phyloP scores from a whole-genome alignment of 2,113 vertebrate genomes.

The Cyphomyrus plagiostoma region DNA sequence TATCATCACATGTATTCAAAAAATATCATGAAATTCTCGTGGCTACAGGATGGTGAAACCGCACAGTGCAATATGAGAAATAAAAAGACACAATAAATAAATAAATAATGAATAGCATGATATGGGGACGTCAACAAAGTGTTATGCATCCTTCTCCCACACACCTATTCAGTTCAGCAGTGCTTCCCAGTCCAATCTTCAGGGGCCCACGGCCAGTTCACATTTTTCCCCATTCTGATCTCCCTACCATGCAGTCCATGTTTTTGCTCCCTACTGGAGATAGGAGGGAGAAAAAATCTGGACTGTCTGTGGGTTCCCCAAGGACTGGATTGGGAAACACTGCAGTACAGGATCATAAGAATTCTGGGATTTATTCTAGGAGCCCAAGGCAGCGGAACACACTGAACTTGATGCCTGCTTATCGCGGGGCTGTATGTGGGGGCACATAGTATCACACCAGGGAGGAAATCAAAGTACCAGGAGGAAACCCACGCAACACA shows the following conservation, averaged over 20 bases:
- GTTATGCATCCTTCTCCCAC: neutral
- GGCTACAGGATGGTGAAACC: neutral
- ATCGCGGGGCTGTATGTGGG: neutral
- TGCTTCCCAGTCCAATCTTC: neutral
- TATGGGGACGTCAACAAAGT: neutral
- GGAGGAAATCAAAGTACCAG: neutral
- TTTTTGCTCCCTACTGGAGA: neutral
- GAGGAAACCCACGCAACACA: neutral
- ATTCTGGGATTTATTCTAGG: neutral
- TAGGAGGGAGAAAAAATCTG: too few relatives aligned
- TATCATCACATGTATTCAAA: neutral
- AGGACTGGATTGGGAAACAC: neutral
- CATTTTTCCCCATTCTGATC: neutral
- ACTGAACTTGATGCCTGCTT: neutral
- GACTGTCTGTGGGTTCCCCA: neutral
- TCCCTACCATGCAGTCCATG: neutral
- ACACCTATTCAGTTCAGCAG: neutral
- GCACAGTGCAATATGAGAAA: neutral
- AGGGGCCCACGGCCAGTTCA: neutral
- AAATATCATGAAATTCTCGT: neutral
- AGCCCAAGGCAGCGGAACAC: neutral
- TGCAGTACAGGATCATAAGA: neutral
- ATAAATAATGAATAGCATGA: neutral
- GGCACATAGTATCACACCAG: neutral
- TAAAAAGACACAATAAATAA: neutral